Evolutionary conservation across 2,113 vertebrate species (phyloP).

Genomic region (Tylochromis polylepis): DNA sequence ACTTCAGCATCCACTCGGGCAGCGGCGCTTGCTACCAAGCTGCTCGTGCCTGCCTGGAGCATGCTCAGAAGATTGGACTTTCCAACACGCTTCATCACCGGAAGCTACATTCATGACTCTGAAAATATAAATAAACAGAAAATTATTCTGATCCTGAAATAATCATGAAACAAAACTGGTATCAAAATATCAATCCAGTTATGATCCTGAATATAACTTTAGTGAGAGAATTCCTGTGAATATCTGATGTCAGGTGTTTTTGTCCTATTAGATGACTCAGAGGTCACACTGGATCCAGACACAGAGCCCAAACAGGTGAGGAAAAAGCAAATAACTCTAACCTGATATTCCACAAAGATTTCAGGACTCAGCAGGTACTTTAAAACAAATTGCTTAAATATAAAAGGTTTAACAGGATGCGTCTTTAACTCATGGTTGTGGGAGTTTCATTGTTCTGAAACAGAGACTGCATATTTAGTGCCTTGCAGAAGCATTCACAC

Average conservation of each 20-base stretch:
- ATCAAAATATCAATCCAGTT: neutral
- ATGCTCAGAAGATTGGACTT: no score
- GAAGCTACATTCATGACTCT: no score
- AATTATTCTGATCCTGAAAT: no score
- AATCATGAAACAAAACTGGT: no score
- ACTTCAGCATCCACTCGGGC: no score
- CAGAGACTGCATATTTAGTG: no score
- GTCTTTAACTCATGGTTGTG: neutral
- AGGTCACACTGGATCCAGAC: neutral
- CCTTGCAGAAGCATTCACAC: neutral
- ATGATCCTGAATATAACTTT: neutral
- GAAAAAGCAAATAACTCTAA: neutral
- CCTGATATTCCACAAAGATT: fast-evolving
- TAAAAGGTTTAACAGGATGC: neutral
- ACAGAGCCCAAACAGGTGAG: neutral
- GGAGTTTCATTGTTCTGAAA: neutral
- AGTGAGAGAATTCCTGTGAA: neutral
- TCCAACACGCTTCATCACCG: no score
- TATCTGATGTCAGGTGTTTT: neutral
- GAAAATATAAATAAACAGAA: no score
- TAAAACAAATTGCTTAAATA: neutral
- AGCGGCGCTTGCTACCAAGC: no score
- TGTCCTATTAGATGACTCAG: fast-evolving
- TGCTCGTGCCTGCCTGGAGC: no score
- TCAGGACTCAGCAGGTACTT: neutral